phyloP scores from a whole-genome alignment of 2,797 vertebrate species.

The Gallinago stenura region DNA sequence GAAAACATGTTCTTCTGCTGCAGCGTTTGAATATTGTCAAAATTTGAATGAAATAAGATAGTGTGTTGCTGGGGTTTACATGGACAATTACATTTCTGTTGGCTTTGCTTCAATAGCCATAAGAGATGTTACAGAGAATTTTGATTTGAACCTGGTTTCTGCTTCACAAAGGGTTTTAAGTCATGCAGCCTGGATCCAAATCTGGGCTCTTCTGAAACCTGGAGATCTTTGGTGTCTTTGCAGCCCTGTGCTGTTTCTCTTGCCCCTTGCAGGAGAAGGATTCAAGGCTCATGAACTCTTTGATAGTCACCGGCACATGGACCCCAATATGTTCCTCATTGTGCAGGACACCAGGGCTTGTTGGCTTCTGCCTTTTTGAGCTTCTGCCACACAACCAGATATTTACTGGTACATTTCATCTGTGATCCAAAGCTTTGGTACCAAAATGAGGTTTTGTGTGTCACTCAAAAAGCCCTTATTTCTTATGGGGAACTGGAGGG shows the following conservation, averaged over 20 bases:
- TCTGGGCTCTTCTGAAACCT: rapidly evolving
- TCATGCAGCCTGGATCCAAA: rapidly evolving
- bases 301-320: rapidly evolving
- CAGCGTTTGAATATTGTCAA: not conserved
- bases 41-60: not conserved
- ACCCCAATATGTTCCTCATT: rapidly evolving
- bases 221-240: not conserved
- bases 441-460: no score
- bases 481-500: not conserved
- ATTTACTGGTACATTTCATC: rapidly evolving
- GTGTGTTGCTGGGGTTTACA: not conserved
- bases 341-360: rapidly evolving
- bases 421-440: not conserved
- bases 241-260: not conserved
- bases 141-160: not conserved
- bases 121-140: not conserved
- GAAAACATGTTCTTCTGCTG: not conserved
- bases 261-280: not conserved
- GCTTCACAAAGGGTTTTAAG: not conserved
- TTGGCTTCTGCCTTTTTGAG: not conserved
- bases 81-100: not conserved
- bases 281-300: not conserved
- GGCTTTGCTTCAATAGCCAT: not conserved
- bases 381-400: not conserved
- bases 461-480: not conserved